Evolutionary conservation across 2,888 invertebrate genomes (phyloP).

Genomic region (Dryocosmus kuriphilus): DNA sequence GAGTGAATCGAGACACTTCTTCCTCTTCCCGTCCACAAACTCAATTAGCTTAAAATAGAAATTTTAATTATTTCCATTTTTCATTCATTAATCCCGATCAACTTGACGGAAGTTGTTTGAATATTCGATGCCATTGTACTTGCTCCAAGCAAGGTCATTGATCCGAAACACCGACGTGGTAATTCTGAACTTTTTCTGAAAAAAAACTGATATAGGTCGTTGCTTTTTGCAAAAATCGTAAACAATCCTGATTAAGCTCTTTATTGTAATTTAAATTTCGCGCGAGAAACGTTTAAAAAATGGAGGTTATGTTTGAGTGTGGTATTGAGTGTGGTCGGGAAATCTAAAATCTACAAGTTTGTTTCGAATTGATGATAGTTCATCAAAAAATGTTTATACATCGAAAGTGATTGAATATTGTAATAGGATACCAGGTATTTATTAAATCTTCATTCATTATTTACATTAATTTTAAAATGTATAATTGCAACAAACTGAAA

Average conservation of each 20-base stretch:
- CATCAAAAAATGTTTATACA: not conserved
- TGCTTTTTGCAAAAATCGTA: constrained; percentile 47
- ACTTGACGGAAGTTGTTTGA: constrained; percentile 69
- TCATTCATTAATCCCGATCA: constrained; percentile 62
- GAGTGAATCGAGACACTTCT: constrained; percentile 46
- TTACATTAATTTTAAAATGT: not conserved
- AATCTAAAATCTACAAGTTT: not conserved
- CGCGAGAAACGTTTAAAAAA: not conserved
- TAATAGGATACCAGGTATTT: not conserved
- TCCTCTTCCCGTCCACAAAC: constrained; percentile 44
- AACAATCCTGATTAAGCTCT: not conserved
- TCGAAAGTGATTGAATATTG: not conserved
- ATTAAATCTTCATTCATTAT: not conserved
- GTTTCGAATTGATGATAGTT: not conserved
- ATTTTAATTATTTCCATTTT: constrained; percentile 60
- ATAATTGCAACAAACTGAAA: not conserved
- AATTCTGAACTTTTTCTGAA: constrained; percentile 56
- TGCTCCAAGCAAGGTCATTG: constrained; percentile 68
- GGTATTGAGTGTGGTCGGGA: no score
- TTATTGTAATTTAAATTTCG: not conserved
- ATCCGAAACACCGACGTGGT: constrained; percentile 54
- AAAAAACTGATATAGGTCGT: constrained; percentile 63
- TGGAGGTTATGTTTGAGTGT: not conserved
- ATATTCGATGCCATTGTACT: constrained; percentile 72
- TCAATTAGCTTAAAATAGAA: constrained; percentile 66